Base-by-base conservation (phyloP, 2,113 vertebrate genomes). In the Reinhardtius hippoglossoides region DNA sequence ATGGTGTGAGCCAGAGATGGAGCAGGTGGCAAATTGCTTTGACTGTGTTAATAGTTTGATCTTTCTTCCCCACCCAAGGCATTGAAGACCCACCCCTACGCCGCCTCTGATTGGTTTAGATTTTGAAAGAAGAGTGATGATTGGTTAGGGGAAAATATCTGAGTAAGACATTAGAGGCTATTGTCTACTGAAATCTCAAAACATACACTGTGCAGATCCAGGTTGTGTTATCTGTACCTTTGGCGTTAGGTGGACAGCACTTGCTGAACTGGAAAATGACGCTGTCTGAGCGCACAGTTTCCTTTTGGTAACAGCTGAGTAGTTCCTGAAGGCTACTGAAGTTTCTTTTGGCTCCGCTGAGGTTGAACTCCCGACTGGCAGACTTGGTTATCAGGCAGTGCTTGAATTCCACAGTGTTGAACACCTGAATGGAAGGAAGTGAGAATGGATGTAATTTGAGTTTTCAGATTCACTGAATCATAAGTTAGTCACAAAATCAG, bases 251-350 rank as follows among this genome's bases (percentile, higher is more conserved):
- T 9, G 97, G 97, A 83, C 96, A 98, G 91, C 97, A 97, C 91
- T 96, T 96, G 82, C 89, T 94, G 91, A 99, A 98, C 81, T 98
- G 98, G 92, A 99, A 99, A 90, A 97, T 92, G 67, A 97, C 94
- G 58, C 89, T 96, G 78, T 99, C 97, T 8, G 97, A 98, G 85
- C 97, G 96, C 69, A 99, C 96, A 0, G 97, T 98, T 95, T 99
- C 98, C 90, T 97, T 98, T 84, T 97, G 97, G 92, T 99, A 99
- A 90, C 96, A 98, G 77, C 95, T 95, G 89, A 99, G 95, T 10
- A 99, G 94, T 74, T 98, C 97, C 86, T 95, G 94, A 79, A 99
- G 92, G 78, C 90, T 97, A 86, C 77, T 87, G 81, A 99, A 99
- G 89, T 91, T 96, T 93, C 95, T 96, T 93, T 96, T 97, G 15